These are phyloP conservation scores for Tragelaphus imberbis DNA, from an alignment of 2,113 vertebrate genomes.

Conservation along the genomic window DNA sequence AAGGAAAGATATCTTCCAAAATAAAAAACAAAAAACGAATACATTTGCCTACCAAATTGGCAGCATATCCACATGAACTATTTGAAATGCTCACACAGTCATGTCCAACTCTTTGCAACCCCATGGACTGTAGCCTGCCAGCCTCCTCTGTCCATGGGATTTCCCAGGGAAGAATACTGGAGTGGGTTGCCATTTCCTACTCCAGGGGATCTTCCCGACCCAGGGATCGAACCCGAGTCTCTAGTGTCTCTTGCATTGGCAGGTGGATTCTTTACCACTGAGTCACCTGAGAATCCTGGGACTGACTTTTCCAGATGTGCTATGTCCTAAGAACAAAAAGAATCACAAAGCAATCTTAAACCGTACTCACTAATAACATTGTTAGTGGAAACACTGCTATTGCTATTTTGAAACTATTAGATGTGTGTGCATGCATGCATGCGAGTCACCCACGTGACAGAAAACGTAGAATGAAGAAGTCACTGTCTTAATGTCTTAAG, in stretches of 20 bases:
- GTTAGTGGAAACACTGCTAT: background rate
- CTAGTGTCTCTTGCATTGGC: background rate
- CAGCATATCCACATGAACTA: background rate
- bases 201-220: background rate
- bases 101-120: background rate
- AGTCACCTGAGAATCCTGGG: background rate
- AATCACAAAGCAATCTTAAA: background rate
- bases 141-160: background rate
- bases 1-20: background rate
- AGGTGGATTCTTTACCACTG: background rate
- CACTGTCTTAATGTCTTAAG: background rate
- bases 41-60: background rate
- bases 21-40: background rate
- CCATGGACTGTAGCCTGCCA: background rate
- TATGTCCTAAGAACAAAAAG: background rate
- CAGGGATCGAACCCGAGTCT: background rate
- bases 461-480: background rate
- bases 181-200: background rate
- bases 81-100: background rate
- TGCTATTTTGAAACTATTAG: background rate
- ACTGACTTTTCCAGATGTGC: background rate
- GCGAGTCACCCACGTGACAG: background rate
- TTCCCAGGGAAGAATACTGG: background rate
- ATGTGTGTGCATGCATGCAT: no score
- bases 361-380: background rate